Evolutionary conservation across 2,797 vertebrate species (phyloP), one percentile per base, ranked within the genome.

Genomic region (Picus viridis): DNA sequence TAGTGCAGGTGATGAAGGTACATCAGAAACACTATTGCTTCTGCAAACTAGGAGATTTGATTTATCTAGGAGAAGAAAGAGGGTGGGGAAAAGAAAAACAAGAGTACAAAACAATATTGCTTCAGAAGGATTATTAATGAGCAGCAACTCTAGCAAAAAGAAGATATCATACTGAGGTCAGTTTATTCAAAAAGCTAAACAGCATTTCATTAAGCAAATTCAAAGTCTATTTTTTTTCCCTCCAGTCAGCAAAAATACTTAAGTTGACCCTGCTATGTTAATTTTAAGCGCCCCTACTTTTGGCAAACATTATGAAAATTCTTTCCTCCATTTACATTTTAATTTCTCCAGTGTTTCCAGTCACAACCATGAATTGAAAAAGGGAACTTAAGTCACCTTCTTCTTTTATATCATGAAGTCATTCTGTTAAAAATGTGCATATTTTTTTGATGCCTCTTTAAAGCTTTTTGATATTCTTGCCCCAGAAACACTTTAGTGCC

Each of bases 41-140:
- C 99, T 98, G 84, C 98, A 98, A 91, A 99, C 98, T 56, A 99
- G 97, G 88, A 99, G 98, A 96, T 99, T 99, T 73, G 99, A 99
- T 97, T 99, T 99, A 94, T 99, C 99, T 99, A 94, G 10, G 27
- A 91, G 83, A 89, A 89, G 17, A 88, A 71, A 56, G 12, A 86
- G 57, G 16, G 43, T 49, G 30, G 14, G 27, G 20, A 68, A 68
- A 74, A 72, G 6, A 20, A 63, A 77, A 80, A 7, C 10, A 65
- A 68, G 65, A 82, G 18, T 68, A 80, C 81, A 65, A 32, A 45
- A 0, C 19, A 58, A 0, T 36, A 45, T 23, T 3, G 41, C 56
- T 86, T 79, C n/a, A 82, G 53, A 78, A 59, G 2, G 23, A 80
- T 61, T 86, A 45, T 27, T 87, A 90, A 73, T 34, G 16, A 88